Evolutionary conservation across 2,888 invertebrate species (phyloP), one percentile per base, ranked within the genome.

Genomic region (Ischnus inquisitorius): DNA sequence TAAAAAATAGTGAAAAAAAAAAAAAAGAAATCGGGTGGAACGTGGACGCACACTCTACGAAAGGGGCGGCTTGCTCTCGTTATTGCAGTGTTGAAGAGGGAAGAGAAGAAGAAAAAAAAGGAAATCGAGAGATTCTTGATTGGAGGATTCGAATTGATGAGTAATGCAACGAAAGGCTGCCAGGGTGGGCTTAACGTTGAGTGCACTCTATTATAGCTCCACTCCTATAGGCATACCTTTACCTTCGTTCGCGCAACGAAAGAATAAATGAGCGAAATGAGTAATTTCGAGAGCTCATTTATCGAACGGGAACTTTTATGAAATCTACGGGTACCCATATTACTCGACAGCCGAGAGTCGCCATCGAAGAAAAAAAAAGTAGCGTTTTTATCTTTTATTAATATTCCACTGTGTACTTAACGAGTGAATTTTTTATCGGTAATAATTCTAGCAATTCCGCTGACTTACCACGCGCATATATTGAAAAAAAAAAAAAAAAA

Each of bases 61-160:
- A 57, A 72, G 51, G 68, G 60, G 39, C 62, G 51, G 22, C 57
- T 82, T 74, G 69, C 60, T 48, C 72, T 54, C 74, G 51, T 79
- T 79, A 69, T 78, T 65, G 60, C 51, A 60, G 65, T 65, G 39
- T 4, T 16, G 10, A 12, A 22, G 34, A 16, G 19, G 3, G 14
- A 62, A 65, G 41, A 48, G 25, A n/a, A 75, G 62, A 14, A 14
- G 41, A 51, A 41, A 34, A 22, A 67, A 67, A 60, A 19, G 51
- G 65, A 14, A 34, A 64, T 34, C 3, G 10, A 51, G 51, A 78
- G 78, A 48, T 69, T 48, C 71, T 79, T 79, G 76, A 83, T 72
- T 71, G 79, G 71, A 79, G 67, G 67, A 83, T 83, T 83, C 48
- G 76, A 76, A 83, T 83, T 72, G 79, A 83, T 71, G 79, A 79